Evolutionary conservation across 2,888 invertebrate genomes (phyloP).

Genomic region (Theristus sp.): DNA sequence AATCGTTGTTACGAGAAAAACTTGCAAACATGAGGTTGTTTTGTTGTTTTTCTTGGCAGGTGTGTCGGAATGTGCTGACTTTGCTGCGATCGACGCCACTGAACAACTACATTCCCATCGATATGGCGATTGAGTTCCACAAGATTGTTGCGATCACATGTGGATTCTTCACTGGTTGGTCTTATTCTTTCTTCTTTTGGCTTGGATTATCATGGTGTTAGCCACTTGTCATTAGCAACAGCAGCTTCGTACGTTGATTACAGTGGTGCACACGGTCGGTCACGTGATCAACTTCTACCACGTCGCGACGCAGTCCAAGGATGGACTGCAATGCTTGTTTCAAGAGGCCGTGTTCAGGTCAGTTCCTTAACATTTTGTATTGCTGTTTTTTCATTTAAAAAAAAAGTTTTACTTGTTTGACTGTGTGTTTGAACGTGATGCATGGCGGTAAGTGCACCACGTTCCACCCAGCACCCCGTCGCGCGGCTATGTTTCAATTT

Average conservation of each 20-base stretch:
- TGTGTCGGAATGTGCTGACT: slow-evolving; percentile 65
- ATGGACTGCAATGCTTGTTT: slow-evolving; percentile 73
- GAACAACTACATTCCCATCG: slow-evolving; percentile 77
- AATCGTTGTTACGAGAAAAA: background rate
- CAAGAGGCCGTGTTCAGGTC: slow-evolving; percentile 63
- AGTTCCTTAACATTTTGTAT: no score
- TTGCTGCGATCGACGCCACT: slow-evolving; percentile 80
- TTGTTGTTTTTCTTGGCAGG: background rate
- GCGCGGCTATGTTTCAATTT: background rate
- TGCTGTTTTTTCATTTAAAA: background rate
- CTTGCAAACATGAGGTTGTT: slow-evolving; percentile 39
- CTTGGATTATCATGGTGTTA: background rate
- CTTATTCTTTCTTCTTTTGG: background rate
- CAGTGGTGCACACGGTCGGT: slow-evolving; percentile 65
- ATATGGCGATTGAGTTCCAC: slow-evolving; percentile 88
- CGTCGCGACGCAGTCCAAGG: slow-evolving; percentile 79
- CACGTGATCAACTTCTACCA: slow-evolving; percentile 95
- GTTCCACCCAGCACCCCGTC: background rate
- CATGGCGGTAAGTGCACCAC: no score
- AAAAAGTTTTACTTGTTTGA: no score
- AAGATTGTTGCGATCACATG: slow-evolving; percentile 89
- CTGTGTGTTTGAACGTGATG: no score
- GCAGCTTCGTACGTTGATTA: background rate
- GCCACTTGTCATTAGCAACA: background rate
- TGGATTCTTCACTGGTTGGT: slow-evolving; percentile 55